A percentile compares a stretch with the other conserved stretches of the same genome.
Conservation (phyloP, 2,797 vertebrate genomes). For the Chelonia mydas region DNA sequence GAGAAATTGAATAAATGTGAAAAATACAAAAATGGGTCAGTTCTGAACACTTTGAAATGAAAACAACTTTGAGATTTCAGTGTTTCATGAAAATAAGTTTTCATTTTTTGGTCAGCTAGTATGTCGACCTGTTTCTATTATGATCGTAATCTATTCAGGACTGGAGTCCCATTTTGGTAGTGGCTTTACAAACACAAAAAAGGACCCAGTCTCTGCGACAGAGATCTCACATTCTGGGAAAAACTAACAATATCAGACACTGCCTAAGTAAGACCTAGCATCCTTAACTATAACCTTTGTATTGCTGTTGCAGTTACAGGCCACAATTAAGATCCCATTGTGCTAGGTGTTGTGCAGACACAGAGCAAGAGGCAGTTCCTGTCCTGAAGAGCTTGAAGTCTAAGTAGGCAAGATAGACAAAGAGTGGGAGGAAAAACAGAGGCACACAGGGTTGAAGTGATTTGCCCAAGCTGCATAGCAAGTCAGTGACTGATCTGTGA, state of each 20-base stretch:
- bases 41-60: no score
- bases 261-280: slow-evolving; percentile 38
- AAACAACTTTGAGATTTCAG: no score
- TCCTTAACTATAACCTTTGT: slow-evolving; percentile 65
- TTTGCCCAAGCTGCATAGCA: neutral
- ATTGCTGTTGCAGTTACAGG: slow-evolving; percentile 32
- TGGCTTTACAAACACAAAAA: neutral
- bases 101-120: neutral
- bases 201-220: neutral
- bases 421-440: neutral
- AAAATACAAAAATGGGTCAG: no score
- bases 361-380: neutral
- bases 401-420: neutral
- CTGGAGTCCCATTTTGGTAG: neutral
- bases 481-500: neutral
- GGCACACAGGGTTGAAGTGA: neutral
- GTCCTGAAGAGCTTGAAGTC: neutral
- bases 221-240: neutral
- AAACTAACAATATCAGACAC: neutral
- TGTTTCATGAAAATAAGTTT: neutral
- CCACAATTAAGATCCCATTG: neutral
- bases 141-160: neutral
- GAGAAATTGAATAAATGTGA: no score
- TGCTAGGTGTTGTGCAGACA: neutral
- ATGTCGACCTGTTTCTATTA: neutral